Conservation (phyloP, 2,888 invertebrate species). For the Tenthredo amoena region DNA sequence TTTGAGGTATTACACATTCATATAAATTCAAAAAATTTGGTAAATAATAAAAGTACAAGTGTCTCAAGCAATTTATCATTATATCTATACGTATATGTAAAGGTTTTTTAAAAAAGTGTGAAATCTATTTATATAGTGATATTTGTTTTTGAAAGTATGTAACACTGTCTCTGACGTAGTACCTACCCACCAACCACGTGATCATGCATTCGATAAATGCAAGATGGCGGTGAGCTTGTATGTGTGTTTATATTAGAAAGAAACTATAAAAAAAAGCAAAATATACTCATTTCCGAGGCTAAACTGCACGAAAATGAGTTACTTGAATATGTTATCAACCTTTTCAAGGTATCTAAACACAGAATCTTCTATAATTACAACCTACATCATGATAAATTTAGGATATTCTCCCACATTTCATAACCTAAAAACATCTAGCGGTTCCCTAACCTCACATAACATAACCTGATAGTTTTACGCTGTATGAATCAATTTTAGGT, state of each 20-base stretch:
- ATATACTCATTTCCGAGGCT: neutral
- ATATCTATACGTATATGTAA: neutral
- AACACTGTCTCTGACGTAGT: neutral
- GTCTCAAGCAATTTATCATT: neutral
- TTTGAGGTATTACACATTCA: neutral
- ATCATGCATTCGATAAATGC: neutral
- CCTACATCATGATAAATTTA: neutral
- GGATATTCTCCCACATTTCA: neutral
- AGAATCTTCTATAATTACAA: neutral
- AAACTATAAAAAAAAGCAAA: neutral
- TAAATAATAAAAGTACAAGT: neutral
- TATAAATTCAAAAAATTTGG: neutral
- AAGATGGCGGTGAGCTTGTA: neutral
- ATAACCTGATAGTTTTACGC: neutral
- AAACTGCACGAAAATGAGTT: neutral
- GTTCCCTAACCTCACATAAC: neutral
- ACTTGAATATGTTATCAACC: constrained; percentile 60
- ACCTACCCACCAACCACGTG: neutral
- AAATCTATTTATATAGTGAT: neutral
- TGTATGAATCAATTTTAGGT: constrained; percentile 57
- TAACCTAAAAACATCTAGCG: neutral
- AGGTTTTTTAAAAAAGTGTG: neutral
- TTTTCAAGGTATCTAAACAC: constrained; percentile 65
- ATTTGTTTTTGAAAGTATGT: neutral
- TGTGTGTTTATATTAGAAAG: neutral